Evolutionary conservation across 2,888 invertebrate genomes (phyloP).

Genomic region (Formica aserva): DNA sequence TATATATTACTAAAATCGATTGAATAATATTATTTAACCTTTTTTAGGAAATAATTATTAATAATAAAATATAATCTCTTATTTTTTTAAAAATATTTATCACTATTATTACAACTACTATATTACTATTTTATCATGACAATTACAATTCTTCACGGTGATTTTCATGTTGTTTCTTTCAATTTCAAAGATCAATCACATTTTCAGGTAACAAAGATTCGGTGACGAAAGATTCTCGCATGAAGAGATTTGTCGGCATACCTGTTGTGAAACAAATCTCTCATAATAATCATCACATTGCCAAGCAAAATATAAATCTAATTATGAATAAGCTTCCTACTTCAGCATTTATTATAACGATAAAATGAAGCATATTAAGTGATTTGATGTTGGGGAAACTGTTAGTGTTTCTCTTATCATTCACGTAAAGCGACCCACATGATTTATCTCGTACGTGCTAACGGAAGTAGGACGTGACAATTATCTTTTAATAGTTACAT

Average conservation of each 20-base stretch:
- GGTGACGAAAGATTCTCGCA: conserved; percentile 14
- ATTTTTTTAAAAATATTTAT: not conserved
- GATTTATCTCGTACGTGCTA: not conserved
- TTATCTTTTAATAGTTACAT: conserved; percentile 38
- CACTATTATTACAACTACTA: not conserved
- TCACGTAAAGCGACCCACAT: not conserved
- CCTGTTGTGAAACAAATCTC: not conserved
- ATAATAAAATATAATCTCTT: not conserved
- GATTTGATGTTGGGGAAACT: not conserved
- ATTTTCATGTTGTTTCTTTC: not conserved
- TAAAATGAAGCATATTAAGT: not conserved
- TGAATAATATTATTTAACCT: not conserved
- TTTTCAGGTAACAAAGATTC: conserved; percentile 43
- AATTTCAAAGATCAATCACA: not conserved
- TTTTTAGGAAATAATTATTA: not conserved
- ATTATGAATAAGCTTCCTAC: not conserved
- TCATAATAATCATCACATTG: not conserved
- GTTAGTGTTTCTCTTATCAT: conserved; percentile 24
- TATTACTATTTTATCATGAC: not conserved
- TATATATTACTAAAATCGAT: not conserved
- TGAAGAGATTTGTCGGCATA: not conserved
- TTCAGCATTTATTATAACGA: not conserved
- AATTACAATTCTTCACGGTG: not conserved
- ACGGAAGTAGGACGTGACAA: conserved; percentile 41
- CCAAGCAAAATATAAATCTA: not conserved